phyloP scores from a whole-genome alignment of 2,888 invertebrate species.

The Zaprionus bogoriensis region DNA sequence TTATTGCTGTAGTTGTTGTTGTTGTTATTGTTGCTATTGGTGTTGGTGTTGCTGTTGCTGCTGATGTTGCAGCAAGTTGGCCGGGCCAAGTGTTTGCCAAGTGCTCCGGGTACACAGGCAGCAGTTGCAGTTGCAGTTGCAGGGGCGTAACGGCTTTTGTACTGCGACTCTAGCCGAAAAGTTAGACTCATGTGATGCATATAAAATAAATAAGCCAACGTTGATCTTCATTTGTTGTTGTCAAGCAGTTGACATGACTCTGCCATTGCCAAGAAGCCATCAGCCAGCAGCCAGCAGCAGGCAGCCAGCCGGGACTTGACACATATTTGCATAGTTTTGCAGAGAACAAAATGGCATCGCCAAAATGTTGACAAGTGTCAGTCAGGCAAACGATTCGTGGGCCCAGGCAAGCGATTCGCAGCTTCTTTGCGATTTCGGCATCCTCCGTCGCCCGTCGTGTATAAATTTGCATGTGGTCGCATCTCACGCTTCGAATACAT shows the following conservation, averaged over 20 bases:
- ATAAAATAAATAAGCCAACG: slow-evolving; percentile 74
- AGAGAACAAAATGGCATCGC: slow-evolving; percentile 54
- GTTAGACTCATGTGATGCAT: slow-evolving; percentile 45
- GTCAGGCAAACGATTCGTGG: slow-evolving; percentile 58
- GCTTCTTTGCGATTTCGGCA: neutral
- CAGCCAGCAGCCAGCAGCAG: no score
- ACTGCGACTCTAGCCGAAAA: slow-evolving; percentile 10
- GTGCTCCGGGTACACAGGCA: slow-evolving; percentile 13
- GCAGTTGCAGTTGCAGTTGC: slow-evolving; percentile 51
- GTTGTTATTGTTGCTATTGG: no score
- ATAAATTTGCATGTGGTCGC: slow-evolving; percentile 69
- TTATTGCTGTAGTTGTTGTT: slow-evolving; percentile 4
- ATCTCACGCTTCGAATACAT: slow-evolving; percentile 67
- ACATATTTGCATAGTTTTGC: slow-evolving; percentile 73
- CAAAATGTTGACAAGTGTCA: slow-evolving; percentile 73
- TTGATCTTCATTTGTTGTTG: slow-evolving; percentile 76
- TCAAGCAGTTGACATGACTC: slow-evolving; percentile 70
- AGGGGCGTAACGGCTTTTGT: slow-evolving; percentile 61
- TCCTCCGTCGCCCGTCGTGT: slow-evolving; percentile 21
- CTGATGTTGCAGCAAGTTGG: slow-evolving; percentile 37
- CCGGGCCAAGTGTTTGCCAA: slow-evolving; percentile 53
- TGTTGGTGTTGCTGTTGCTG: slow-evolving; percentile 5
- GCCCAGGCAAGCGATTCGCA: no score
- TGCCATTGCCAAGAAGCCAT: slow-evolving; percentile 62
- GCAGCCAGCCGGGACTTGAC: slow-evolving; percentile 57